These are phyloP conservation scores for Cichlasoma orientale DNA, from an alignment of 2,797 vertebrate species.

Conservation along the genomic window DNA sequence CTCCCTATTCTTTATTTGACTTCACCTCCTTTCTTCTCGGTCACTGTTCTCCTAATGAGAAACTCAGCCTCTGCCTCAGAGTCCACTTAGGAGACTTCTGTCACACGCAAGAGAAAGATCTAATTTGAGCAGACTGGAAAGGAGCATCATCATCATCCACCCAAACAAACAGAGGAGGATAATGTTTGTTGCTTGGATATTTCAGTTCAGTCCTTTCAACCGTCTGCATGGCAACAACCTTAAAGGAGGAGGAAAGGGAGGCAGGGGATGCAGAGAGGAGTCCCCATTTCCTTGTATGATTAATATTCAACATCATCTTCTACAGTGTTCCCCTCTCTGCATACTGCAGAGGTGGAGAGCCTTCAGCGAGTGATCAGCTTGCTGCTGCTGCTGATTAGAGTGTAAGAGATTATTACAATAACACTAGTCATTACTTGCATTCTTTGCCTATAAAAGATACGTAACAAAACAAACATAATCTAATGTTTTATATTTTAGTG, in stretches of 20 bases:
- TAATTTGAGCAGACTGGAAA: conserved; percentile 47
- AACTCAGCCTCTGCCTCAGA: conserved; percentile 42
- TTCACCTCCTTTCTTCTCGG: conserved; percentile 57
- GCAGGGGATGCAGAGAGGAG: conserved; percentile 18
- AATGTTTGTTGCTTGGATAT: not conserved
- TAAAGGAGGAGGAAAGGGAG: conserved; percentile 15
- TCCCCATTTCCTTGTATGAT: conserved; percentile 35
- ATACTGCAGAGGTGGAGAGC: conserved; percentile 31
- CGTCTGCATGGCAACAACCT: conserved; percentile 25
- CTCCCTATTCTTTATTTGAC: conserved; percentile 27
- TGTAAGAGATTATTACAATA: conserved; percentile 16
- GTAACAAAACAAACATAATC: conserved; percentile 7
- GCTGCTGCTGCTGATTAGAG: conserved; percentile 12
- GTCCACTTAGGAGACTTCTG: conserved; percentile 52
- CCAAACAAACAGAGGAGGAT: conserved; percentile 34
- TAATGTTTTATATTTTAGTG: conserved; percentile 33
- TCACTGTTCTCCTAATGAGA: conserved; percentile 58
- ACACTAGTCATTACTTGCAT: conserved; percentile 20
- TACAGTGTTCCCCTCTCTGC: conserved; percentile 38
- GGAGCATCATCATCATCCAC: conserved; percentile 38
- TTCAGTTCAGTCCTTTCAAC: conserved; percentile 10
- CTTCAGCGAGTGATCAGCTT: conserved; percentile 34
- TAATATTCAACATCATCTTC: conserved; percentile 62
- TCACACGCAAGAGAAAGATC: conserved; percentile 39
- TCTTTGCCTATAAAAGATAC: not conserved